Conservation (phyloP, 2,113 vertebrate species). For the Pandion haliaetus region DNA sequence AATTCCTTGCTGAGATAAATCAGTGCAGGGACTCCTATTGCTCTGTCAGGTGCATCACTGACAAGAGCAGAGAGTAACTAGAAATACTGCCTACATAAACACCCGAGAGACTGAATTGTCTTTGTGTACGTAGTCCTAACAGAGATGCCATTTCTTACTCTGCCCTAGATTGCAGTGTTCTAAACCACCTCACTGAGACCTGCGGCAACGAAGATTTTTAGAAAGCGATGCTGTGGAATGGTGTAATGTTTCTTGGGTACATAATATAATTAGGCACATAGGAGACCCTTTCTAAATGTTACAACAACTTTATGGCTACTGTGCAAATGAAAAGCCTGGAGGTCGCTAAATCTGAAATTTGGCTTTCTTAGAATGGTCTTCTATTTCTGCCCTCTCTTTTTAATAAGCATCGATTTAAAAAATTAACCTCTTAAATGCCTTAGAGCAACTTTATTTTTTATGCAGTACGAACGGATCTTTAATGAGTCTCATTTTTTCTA, state of each 20-base stretch:
- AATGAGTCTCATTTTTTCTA: not conserved
- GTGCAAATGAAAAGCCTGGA: not conserved
- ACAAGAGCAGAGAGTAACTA: not conserved
- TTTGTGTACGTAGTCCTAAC: accelerated
- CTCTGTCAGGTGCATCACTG: not conserved
- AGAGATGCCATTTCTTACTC: not conserved
- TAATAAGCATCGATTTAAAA: not conserved
- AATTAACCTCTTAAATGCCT: not conserved
- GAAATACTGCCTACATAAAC: not conserved
- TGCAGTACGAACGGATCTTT: not conserved
- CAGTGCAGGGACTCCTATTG: not conserved
- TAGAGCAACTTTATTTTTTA: not conserved
- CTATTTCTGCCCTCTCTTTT: not conserved
- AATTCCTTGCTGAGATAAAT: not conserved
- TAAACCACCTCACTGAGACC: not conserved
- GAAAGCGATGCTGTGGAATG: not conserved
- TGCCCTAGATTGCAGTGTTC: not conserved
- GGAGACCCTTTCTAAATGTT: not conserved
- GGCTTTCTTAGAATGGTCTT: not conserved
- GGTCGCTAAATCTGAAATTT: not conserved
- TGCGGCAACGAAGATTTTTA: not conserved
- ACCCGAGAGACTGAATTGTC: accelerated
- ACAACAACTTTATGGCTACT: not conserved
- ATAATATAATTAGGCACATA: not conserved
- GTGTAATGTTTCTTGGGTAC: not conserved